Evolutionary conservation across 2,797 vertebrate species (phyloP), one percentile per base, ranked within the genome.

Genomic region (Sebastes taczanowskii): DNA sequence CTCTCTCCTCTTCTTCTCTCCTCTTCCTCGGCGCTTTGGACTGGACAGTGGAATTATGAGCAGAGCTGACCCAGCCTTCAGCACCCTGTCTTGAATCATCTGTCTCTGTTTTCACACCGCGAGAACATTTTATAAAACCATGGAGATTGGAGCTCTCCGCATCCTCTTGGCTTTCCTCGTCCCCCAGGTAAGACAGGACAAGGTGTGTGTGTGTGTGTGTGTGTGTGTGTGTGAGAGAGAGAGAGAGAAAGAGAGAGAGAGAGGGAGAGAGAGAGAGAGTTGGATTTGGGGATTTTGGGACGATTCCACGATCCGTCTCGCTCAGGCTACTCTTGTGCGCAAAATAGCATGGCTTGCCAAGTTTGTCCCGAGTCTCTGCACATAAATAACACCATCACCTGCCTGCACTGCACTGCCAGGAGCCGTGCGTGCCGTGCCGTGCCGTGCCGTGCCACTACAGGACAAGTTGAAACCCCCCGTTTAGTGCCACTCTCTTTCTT

Each of bases 11-110:
- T 29, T 65, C 53, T 32, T 65, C 59, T 32, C 18, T 32, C 29
- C 29, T 18, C 56, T 29, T 72, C 74, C 38, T 84, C 89, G 96
- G 93, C 96, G 96, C 95, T 95, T 49, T 42, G 38, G 38, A 42
- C 38, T 95, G 96, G 96, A 97, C 97, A 96, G 95, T 96, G 97
- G 97, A 97, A 99, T 98, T 98, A 99, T 99, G 98, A 97, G 95
- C 97, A 99, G 96, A 97, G 97, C 97, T 97, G 96, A 96, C 94
- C 97, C 95, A 96, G 96, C 95, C 94, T 95, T 92, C 95, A 46
- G 71, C 90, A 94, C 91, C 95, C 95, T 96, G 94, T 96, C 96
- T 96, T 97, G 95, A 96, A 91, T 88, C 14, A 46, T 46, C 86
- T 61, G 62, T 73, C 73, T 56, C 56, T 80, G 46, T 88, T 86